Base-by-base conservation (phyloP, 2,797 vertebrate genomes). In the Antrozous pallidus region DNA sequence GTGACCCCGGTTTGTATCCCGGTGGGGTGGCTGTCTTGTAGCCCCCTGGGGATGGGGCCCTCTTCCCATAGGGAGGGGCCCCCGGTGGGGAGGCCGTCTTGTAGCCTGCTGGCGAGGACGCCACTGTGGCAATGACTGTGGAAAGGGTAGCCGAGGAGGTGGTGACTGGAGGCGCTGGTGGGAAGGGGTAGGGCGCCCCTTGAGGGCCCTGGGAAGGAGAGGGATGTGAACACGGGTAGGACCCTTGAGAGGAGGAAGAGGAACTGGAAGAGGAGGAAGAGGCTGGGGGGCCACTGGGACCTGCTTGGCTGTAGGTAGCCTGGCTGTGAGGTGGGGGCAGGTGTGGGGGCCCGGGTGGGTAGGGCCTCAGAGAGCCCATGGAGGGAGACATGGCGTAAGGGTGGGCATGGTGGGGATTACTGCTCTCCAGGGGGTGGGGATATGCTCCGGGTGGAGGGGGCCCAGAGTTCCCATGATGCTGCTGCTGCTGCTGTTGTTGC, bases 211-310 rank as follows among this genome's bases (percentile, higher is more conserved):
- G 96, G 97, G 98, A 98, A 85, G 98, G 97, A 98, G 98, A 95
- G 51, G 98, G 97, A 97, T 98, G 96, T 90, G 98, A 94, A 86
- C 98, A 98, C 2, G 97, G 97, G 97, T 98, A 96, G 97, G 98
- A 98, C 96, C 99, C 98, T 97, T 99, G 97, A 98, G 99, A 98
- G 97, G 98, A 93, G 97, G 98, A 82, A 97, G 98, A 86, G 98
- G 99, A 22, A 97, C 98, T 97, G 24, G 98, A 42, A 9, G 97
- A 98, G 2, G 93, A 88, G 9, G 97, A 96, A 6, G 97, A 91
- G 11, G 95, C 78, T 24, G 98, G 97, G 0, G 98, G 95, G 0
- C 97, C 97, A 0, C 42, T 97, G 0, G 97, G 96, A 4, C 97
- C 97, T 0, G 97, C 94, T 12, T 97, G 97, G 12, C 96, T 94